A percentile compares a stretch with the other conserved stretches of the same genome.
These are phyloP conservation scores for Anoplius nigerrimus DNA, from an alignment of 2,888 invertebrate genomes.

Conservation along the genomic window DNA sequence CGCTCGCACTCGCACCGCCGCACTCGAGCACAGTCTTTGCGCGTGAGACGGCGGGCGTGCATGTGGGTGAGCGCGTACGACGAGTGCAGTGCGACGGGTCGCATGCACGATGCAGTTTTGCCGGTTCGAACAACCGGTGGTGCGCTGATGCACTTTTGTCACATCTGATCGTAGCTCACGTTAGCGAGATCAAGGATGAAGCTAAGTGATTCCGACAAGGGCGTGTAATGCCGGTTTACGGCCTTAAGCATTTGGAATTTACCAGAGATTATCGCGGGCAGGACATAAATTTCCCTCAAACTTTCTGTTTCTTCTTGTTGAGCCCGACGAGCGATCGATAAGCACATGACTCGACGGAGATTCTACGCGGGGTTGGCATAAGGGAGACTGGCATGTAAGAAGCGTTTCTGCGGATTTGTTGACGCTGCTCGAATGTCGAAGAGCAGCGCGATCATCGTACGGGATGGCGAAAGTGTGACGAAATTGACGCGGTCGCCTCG, in stretches of 20 bases:
- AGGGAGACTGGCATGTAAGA: too few species aligned
- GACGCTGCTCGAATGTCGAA: too few species aligned
- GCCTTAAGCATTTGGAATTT: conserved; percentile 24
- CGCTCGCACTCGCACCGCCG: conserved; percentile 19
- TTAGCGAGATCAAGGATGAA: conserved; percentile 1
- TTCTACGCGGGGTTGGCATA: too few species aligned
- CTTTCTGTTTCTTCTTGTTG: too few species aligned
- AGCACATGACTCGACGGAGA: too few species aligned
- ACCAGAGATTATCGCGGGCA: neutral
- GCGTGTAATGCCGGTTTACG: conserved; percentile 6
- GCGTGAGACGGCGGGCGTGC: too few species aligned
- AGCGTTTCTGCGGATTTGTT: too few species aligned
- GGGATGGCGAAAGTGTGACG: conserved; percentile 48
- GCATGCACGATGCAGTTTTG: conserved; percentile 30
- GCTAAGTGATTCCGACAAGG: too few species aligned
- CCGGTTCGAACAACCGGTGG: conserved; percentile 35
- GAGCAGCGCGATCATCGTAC: too few species aligned
- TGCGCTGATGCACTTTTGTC: conserved; percentile 26
- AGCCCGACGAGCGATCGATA: too few species aligned
- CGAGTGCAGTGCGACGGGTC: conserved; percentile 14
- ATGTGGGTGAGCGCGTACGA: too few species aligned
- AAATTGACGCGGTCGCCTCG: conserved; percentile 55
- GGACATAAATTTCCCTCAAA: too few species aligned
- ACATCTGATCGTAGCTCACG: conserved; percentile 37
- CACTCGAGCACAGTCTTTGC: conserved; percentile 20